phyloP scores from a whole-genome alignment of 2,113 vertebrate species.

The Ranitomeya imitator region DNA sequence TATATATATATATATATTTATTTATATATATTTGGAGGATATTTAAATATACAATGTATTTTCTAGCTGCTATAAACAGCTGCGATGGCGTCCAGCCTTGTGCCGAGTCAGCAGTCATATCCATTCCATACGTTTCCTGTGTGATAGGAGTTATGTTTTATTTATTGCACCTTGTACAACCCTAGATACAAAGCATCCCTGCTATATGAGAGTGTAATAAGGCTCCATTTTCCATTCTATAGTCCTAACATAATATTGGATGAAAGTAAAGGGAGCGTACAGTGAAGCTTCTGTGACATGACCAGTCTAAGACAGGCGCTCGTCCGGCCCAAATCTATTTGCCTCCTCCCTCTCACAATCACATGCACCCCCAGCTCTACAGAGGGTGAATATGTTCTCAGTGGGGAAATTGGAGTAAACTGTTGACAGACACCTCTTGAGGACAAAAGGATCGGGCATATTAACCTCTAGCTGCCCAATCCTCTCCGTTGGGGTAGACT shows the following conservation, averaged over 20 bases:
- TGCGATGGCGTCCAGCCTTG: not conserved
- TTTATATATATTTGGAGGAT: not conserved
- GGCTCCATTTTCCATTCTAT: not conserved
- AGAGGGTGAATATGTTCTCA: no score
- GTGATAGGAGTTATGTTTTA: not conserved
- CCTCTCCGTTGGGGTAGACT: no score
- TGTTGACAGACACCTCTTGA: no score
- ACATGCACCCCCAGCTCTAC: no score
- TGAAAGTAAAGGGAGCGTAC: not conserved
- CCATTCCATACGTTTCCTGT: not conserved
- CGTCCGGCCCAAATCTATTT: no score
- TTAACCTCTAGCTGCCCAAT: no score
- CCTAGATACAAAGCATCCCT: not conserved
- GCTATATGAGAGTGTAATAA: not conserved
- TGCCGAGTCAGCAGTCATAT: slow-evolving; percentile 2
- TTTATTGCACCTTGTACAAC: slow-evolving; percentile 3
- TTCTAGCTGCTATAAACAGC: slow-evolving; percentile 8
- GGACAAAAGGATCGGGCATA: no score
- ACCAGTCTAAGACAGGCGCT: no score
- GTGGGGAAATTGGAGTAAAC: no score
- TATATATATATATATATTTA: not conserved
- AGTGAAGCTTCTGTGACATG: not conserved
- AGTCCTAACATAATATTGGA: not conserved
- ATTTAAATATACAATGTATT: slow-evolving; percentile 35
- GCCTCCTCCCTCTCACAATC: no score